phyloP scores from a whole-genome alignment of 1,140 invertebrate genomes.

The Drosophila triauraria region DNA sequence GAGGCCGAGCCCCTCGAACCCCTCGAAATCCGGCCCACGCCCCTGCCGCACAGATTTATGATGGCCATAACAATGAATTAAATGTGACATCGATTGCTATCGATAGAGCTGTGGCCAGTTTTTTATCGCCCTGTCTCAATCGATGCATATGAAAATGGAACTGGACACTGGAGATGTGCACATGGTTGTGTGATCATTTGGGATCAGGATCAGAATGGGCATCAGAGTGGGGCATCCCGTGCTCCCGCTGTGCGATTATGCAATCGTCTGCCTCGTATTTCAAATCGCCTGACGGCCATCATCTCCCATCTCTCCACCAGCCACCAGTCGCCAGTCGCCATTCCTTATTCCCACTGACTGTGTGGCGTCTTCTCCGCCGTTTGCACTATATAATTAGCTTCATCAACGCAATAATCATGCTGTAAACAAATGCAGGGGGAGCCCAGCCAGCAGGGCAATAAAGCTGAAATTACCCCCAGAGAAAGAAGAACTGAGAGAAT shows the following conservation, averaged over 20 bases:
- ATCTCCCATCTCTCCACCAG: conserved; percentile 17
- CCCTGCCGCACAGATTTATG: conserved; percentile 67
- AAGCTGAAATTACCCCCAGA: conserved; percentile 67
- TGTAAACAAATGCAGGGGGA: conserved; percentile 62
- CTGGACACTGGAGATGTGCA: conserved; percentile 18
- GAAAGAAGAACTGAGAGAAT: conserved; percentile 14
- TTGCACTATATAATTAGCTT: conserved; percentile 81
- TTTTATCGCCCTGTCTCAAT: conserved; percentile 63
- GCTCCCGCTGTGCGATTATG: conserved; percentile 71
- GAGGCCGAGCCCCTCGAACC: background rate
- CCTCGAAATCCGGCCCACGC: conserved; percentile 12
- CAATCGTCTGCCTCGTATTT: conserved; percentile 74
- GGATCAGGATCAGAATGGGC: background rate
- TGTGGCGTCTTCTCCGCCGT: conserved; percentile 32
- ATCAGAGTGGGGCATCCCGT: conserved; percentile 10
- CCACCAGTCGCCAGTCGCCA: background rate
- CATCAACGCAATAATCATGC: conserved; percentile 82
- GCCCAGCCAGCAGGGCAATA: conserved; percentile 54
- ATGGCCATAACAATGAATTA: conserved; percentile 83
- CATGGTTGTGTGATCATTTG: conserved; percentile 19
- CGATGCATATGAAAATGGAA: conserved; percentile 68
- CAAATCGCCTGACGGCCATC: conserved; percentile 66
- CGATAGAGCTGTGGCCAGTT: conserved; percentile 73
- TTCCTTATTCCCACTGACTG: conserved; percentile 9
- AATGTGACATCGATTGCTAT: conserved; percentile 82